Evolutionary conservation across 2,888 invertebrate species (phyloP), one percentile per base, ranked within the genome.

Genomic region (Hypomecis punctinalis): DNA sequence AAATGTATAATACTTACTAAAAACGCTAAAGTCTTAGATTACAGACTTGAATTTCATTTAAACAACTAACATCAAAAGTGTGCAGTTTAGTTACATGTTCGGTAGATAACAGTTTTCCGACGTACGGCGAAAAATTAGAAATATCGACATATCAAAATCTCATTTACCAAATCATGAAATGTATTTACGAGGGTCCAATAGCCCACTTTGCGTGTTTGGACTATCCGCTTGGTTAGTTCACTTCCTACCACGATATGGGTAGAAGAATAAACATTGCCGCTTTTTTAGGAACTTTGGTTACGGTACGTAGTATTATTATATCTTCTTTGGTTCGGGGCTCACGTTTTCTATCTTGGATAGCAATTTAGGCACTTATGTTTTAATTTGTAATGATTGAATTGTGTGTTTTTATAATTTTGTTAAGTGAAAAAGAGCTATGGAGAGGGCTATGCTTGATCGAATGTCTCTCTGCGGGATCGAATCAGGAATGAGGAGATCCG

Each of bases 241-340:
- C 53, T 47, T 39, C 40, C 47, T 0, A 35, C 9, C 5, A 46
- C 39, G 46, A 53, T 60, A 60, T 47, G 39, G 39, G 33, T 43
- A 11, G 10, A 46, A 39, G 46, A 53, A 61, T 53, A 53, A 53
- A 1, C 46, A 40, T 9, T 23, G 6, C 7, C 33, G 60, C 40
- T 60, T 40, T 46, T 52, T 60, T 53, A 53, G 60, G 60, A 36
- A 40, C 37, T 10, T n/a, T 35, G 35, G 0, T 48, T 40, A 40
- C 40, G 23, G 35, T n/a, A n/a, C n/a, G n/a, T n/a, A n/a, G n/a
- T n/a, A n/a, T n/a, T n/a, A n/a, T n/a, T n/a, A n/a, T n/a, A n/a
- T n/a, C n/a, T n/a, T n/a, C n/a, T n/a, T n/a, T n/a, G n/a, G n/a
- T n/a, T n/a, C n/a, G n/a, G 35, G 7, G 45, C 23, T 36, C n/a